A percentile compares a stretch with the other conserved stretches of the same genome.
Conservation (phyloP, 64 coral and sea anemone species). For the Acropora tenuis region DNA sequence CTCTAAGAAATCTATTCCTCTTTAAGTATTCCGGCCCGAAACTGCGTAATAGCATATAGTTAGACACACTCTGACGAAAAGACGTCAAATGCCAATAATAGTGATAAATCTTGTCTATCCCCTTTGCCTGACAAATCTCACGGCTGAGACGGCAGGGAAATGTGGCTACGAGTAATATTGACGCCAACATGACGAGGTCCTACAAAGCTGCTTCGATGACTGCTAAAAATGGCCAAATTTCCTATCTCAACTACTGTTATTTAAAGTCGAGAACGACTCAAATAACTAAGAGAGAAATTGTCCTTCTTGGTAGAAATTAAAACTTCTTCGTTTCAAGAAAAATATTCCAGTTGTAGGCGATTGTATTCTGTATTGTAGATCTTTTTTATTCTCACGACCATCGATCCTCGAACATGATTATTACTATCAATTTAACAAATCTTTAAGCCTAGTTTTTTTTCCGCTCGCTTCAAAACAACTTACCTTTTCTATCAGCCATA, state of each 20-base stretch:
- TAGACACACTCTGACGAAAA: background rate
- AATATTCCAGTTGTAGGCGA: too few relatives aligned
- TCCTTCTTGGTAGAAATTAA: background rate
- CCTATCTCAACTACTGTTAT: background rate
- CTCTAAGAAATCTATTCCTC: background rate
- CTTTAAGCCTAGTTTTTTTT: background rate
- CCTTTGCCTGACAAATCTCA: background rate
- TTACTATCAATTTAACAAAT: background rate
- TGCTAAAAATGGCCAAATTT: background rate
- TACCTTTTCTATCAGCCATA: conserved; percentile 32
- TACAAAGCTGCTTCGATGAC: too few relatives aligned
- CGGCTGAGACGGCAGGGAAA: too few relatives aligned
- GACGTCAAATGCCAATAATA: background rate
- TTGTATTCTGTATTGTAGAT: background rate
- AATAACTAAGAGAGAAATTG: background rate
- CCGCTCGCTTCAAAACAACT: background rate
- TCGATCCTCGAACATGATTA: background rate
- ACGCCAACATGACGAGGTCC: background rate
- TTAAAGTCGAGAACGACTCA: background rate
- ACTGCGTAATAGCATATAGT: background rate
- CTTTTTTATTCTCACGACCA: background rate
- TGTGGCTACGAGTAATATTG: background rate
- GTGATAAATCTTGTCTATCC: background rate
- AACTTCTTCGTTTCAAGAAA: too few relatives aligned
- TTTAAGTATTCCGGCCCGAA: background rate